Base-by-base conservation (phyloP, 2,113 vertebrate species). In the Coregonus clupeaformis region DNA sequence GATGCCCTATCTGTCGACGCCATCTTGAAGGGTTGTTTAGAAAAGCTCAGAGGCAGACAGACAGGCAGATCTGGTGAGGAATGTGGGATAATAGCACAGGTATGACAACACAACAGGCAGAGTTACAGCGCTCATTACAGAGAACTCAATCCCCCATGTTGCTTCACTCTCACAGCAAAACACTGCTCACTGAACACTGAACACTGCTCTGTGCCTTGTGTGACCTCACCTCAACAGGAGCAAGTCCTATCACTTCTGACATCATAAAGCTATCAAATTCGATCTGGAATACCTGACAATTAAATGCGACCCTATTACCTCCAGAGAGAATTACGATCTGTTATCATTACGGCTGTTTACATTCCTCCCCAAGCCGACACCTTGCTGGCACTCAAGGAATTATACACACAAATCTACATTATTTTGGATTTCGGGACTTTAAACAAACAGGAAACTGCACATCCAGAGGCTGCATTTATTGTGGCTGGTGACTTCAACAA, bases 221-320 rank as follows among this genome's bases (percentile, higher is more conserved):
- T 49, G 47, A 49, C 6, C 76, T 76, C 2, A 13, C 85, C 74
- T 20, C 14, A 67, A 32, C 14, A 32, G 5, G 13, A 77, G 36
- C 74, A 72, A 76, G 81, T 74, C 73, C 79, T 70, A 69, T 84
- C 79, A 83, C 71, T 42, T 82, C 60, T 32, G 49, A 80, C 77
- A 71, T 77, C 84, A 88, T 86, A 88, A 86, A 66, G 74, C 75
- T 81, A 80, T 82, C 83, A 84, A 67, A 25, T 79, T 77, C 27
- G 27, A 42, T 42, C 36, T 42, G 36, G 36, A 42, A 42, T 42
- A 42, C 36, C 36, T 42, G 36, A 42, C 36, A 42, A 2, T 11
- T 42, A 42, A 42, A 42, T 42, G 36, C 36, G 6, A 11, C 9
- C 7, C 9, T 42, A 42, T 42, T 42, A 42, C 36, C 36, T 42